Percentiles rank a stretch among this genome's conserved stretches.
phyloP scores from a whole-genome alignment of 2,113 vertebrate species.

The human (Homo sapiens) region GRCh38 chr14:72692001-72692500 shows the following conservation, averaged over 20 bases:
- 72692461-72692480: constrained; percentile 1
- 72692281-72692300: not conserved
- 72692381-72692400: not conserved
- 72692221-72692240: not conserved
- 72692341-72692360: not conserved
- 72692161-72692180: not conserved
- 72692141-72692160: not conserved
- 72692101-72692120: not conserved
- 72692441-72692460: not conserved
- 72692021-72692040: not conserved
- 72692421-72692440: not conserved
- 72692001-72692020: not conserved
- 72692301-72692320: not conserved
- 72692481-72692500: not conserved
- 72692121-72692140: not conserved
- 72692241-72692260: not conserved
- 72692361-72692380: not conserved
- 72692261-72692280: not conserved
- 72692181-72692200: not conserved
- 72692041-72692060: not conserved
- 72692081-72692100: not conserved
- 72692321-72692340: not conserved
- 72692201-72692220: not conserved
- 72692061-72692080: not conserved
- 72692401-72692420: not conserved